These are phyloP conservation scores for Hymenopus coronatus DNA, from an alignment of 2,888 invertebrate species.

Conservation along the genomic window DNA sequence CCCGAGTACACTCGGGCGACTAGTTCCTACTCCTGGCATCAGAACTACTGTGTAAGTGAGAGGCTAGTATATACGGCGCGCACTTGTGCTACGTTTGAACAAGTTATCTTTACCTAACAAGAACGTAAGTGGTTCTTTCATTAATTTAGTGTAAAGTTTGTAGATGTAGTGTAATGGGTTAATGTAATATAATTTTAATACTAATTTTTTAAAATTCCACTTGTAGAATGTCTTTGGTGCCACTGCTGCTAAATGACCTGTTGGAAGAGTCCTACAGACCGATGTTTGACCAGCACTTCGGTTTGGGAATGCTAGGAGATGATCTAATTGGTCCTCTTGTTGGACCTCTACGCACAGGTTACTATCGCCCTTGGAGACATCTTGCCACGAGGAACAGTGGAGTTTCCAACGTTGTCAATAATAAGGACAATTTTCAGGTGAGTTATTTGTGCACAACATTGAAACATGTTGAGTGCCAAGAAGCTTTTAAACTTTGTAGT, in stretches of 20 bases:
- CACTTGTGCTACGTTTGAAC: background rate
- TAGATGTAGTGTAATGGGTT: too few relatives aligned
- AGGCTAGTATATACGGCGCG: background rate
- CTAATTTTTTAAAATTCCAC: background rate
- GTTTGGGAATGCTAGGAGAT: constrained; percentile 37
- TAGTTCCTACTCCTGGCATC: too few relatives aligned
- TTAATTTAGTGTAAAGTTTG: too few relatives aligned
- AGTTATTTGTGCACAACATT: too few relatives aligned
- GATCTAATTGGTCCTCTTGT: constrained; percentile 29
- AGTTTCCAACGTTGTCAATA: constrained; percentile 15
- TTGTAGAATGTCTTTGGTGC: constrained; percentile 3
- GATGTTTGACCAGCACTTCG: constrained; percentile 44
- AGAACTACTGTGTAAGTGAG: background rate
- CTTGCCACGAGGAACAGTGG: background rate
- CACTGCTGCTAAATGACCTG: background rate
- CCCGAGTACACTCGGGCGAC: too few relatives aligned
- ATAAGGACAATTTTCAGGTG: constrained; percentile 41
- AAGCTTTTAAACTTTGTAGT: too few relatives aligned
- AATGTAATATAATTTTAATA: too few relatives aligned
- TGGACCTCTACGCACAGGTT: background rate
- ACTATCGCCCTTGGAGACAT: constrained; percentile 8
- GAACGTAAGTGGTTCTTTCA: background rate
- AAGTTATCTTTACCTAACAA: background rate
- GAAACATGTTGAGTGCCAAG: too few relatives aligned
- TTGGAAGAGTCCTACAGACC: background rate